phyloP scores from a whole-genome alignment of 2,888 invertebrate species.

The Calliopum simillimum region DNA sequence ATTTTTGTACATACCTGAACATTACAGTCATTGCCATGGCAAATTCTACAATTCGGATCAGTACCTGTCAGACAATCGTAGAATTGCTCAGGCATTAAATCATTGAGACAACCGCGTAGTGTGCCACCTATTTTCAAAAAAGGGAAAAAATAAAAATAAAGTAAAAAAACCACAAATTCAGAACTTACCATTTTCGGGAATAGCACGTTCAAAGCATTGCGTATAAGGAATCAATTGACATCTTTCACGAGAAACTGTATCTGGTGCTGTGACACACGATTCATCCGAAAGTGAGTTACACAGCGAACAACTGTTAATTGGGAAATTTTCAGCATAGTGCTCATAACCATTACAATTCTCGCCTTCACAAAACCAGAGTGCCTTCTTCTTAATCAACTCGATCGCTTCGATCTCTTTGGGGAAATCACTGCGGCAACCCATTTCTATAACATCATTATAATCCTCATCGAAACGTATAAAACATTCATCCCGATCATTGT shows the following conservation, averaged over 20 bases:
- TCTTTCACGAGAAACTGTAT: background rate
- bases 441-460: conserved; percentile 34
- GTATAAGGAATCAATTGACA: conserved; percentile 41
- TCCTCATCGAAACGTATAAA: conserved; percentile 44
- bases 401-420: conserved; percentile 22
- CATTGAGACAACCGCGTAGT: conserved; percentile 49
- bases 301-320: conserved; percentile 37
- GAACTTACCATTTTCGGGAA: conserved; percentile 1
- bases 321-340: too few species aligned
- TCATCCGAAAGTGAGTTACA: conserved; percentile 45
- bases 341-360: conserved; percentile 45
- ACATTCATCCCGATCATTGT: conserved; percentile 43
- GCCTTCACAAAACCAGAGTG: conserved; percentile 44
- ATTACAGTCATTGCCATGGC: conserved; percentile 46
- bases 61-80: conserved; percentile 45
- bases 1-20: conserved; percentile 46
- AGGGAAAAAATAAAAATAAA: background rate
- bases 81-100: conserved; percentile 46
- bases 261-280: conserved; percentile 45
- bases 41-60: conserved; percentile 45
- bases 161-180: background rate
- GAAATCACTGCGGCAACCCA: conserved; percentile 50
- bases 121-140: conserved; percentile 40
- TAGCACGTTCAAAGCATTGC: conserved; percentile 48
- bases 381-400: conserved; percentile 42